Base-by-base conservation (phyloP, 2,888 invertebrate species). In the Congeria kusceri region DNA sequence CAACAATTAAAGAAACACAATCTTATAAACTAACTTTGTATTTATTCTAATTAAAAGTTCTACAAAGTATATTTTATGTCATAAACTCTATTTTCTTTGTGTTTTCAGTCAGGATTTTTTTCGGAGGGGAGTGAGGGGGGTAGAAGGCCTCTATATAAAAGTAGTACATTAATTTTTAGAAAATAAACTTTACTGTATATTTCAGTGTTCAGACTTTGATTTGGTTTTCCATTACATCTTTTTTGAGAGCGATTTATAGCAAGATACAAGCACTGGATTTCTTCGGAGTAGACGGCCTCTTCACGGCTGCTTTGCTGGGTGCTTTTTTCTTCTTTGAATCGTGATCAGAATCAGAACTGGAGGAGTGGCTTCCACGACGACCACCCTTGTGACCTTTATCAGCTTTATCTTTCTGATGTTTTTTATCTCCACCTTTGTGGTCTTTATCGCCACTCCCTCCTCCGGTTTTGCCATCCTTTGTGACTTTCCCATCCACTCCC, bases 181-280 rank as follows among this genome's bases (percentile, higher is more conserved):
- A 32, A 32, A 32, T 32, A 32, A 32, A 7, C 4, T 39, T 39
- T 39, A 39, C 9, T 13, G 13, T 13, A 5, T 13, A 13, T 39
- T 11, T 39, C 9, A 39, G 39, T 39, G 39, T 11, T 39, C 39
- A 39, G 5, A 39, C 39, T 39, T 39, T 39, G 39, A 39, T 11
- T 39, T 39, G 39, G 1, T 39, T 39, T 39, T 39, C 9, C 1
- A 13, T 39, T 39, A n/a, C n/a, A 39, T 39, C 32, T 39, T 39
- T 39, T 39, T 39, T 11, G 39, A 39, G 39, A 73, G 39, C 65
- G n/a, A 53, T 67, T 81, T 86, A 86, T 49, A 86, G 70, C 23
- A 86, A 74, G 44, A 84, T 69, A 77, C 86, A 86, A 3, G 86
- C 70, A 47, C 72, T 66, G 9, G 86, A 86, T 66, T 86, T 80